These are phyloP conservation scores for Trichosurus vulpecula DNA, from an alignment of 2,797 vertebrate genomes.

Conservation along the genomic window DNA sequence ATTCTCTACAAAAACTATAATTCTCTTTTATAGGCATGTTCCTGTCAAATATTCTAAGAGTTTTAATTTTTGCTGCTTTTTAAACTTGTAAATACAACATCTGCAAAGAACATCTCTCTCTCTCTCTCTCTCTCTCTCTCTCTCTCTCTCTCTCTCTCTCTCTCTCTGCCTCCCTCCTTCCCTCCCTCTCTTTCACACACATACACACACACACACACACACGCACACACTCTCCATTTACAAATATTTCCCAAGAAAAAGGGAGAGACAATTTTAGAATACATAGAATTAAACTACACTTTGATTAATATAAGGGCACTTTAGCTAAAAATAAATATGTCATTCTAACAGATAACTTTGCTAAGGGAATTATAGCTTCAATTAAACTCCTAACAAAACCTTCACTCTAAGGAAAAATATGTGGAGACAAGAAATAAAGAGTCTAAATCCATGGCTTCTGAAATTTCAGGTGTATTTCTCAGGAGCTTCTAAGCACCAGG, in stretches of 20 bases:
- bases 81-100: not conserved
- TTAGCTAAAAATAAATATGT: not conserved
- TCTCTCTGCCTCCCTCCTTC: no score
- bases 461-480: not conserved
- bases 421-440: not conserved
- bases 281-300: no score
- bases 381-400: not conserved
- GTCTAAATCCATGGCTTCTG: not conserved
- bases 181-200: no score
- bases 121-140: no score
- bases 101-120: no score
- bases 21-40: not conserved
- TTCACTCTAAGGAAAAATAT: not conserved
- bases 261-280: no score
- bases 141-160: no score
- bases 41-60: not conserved
- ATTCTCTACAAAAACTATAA: not conserved
- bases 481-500: not conserved
- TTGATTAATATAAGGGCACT: not conserved
- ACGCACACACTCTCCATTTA: no score
- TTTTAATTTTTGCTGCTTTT: not conserved
- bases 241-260: not conserved
- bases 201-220: no score
- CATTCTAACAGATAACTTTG: not conserved
- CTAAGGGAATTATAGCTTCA: not conserved